Base-by-base conservation (phyloP, 1,140 invertebrate genomes). In the Formica exsecta region DNA sequence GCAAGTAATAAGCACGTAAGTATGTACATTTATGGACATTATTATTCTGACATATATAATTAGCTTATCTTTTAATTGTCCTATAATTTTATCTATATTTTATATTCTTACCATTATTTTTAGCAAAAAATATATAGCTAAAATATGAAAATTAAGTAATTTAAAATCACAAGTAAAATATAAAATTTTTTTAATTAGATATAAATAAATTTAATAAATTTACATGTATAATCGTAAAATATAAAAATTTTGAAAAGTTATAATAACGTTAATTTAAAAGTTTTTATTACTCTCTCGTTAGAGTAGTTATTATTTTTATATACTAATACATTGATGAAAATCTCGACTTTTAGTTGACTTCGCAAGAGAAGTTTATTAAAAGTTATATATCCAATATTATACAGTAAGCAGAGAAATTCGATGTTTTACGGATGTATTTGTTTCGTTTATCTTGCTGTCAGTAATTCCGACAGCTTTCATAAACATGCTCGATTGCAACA, bases 1-100 rank as follows among this genome's bases (percentile, higher is more conserved):
- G 93, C 93, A 36, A 93, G 89, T 71, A 92, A 95, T 61, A 96
- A 96, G 92, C 95, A 96, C 86, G 96, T 96, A 93, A 94, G 75
- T 88, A 41, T 25, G 2, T 9, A 13, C 4, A 9, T 22, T 48
- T 66, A 19, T 25, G 25, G 19, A n/a, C 13, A 57, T 29, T 41
- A 62, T 36, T 48, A 62, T 44, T 2, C 9, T 11, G 9, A 44
- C 9, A 44, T 44, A 44, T 44, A 8, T 44, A 44, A 44, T 32
- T 32, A 32, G 3, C 32, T 32, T 32, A 32, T 32, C 25, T 29
- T 32, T 32, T 32, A 11, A 36, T 65, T 65, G n/a, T 22, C 9
- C n/a, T 25, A 22, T 22, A 22, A 59, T 11, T 29, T 29, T 48
- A 57, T 59, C 19, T 5, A 59, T 32, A 59, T 29, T 54, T 73